Base-by-base conservation (phyloP, 2,113 vertebrate genomes). In the Equus quagga region DNA sequence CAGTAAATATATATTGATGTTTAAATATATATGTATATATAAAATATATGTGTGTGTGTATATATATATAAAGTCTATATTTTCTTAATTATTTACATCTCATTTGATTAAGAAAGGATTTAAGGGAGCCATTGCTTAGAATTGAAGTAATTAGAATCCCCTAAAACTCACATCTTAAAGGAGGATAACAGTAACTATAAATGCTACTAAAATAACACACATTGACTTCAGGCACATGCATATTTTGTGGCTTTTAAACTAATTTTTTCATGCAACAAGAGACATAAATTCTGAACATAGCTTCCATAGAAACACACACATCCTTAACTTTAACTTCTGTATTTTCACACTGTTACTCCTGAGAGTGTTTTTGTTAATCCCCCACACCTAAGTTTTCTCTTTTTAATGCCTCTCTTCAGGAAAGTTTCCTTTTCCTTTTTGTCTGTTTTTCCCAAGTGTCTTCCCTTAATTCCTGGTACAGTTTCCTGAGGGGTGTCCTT, bases 171-270 rank as follows among this genome's bases (percentile, higher is more conserved):
- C 8, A 36, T 79, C 21, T 24, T 70, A 54, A 58, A 79, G 24
- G 5, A 64, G 3, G 18, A 17, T 64, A 54, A 56, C 24, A 60
- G 7, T 65, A 91, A n/a, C 18, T 24, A 49, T 33, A 17, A 54
- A 54, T 79, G 33, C 46, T 33, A 36, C 26, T 79, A 44, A 65
- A 76, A 67, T 51, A 89, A 70, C 11, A 82, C 33, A 64, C 12
- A 72, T 0, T 67, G 10, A 85, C 83, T 85, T 86, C 89, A 76
- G 51, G 12, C 44, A 76, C 10, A 7, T 72, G 62, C 46, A 78
- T 79, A 36, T 14, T 69, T 84, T 60, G 19, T 95, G 60, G 69
- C 12, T 91, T 95, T 95, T 83, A 67, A 95, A 79, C 49, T 88
- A 15, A 36, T 49, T 81, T 75, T 89, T 92, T 51, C 6, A 41